Conservation (phyloP, 2,113 vertebrate genomes). For the Oreotragus oreotragus region DNA sequence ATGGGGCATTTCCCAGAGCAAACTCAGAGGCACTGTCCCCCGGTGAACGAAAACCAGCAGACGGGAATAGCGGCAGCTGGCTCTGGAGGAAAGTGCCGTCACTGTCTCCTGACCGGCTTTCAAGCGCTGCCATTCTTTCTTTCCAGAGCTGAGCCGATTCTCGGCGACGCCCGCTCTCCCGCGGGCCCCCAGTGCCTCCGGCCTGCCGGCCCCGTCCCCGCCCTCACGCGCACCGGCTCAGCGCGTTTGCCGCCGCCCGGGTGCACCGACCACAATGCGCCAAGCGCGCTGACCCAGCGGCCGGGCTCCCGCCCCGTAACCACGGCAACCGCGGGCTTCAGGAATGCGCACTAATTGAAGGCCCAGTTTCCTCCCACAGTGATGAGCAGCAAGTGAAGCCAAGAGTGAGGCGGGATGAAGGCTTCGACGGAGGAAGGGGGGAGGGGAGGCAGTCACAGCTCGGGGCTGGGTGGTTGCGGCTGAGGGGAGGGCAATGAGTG, state of each 20-base stretch:
- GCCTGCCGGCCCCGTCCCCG: not conserved
- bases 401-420: slow-evolving; percentile 43
- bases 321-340: slow-evolving; percentile 64
- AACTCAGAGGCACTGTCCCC: not conserved
- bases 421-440: not conserved
- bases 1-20: not conserved
- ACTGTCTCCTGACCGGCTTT: not conserved
- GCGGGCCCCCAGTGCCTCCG: not conserved
- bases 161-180: slow-evolving; percentile 31
- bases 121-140: not conserved
- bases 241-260: not conserved
- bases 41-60: not conserved
- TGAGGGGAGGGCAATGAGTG: not conserved
- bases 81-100: not conserved
- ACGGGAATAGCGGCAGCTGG: not conserved
- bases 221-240: not conserved
- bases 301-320: slow-evolving; percentile 53
- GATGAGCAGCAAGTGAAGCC: slow-evolving; percentile 76
- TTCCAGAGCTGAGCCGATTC: slow-evolving; percentile 3
- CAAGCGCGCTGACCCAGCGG: slow-evolving; percentile 39
- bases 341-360: slow-evolving; percentile 60
- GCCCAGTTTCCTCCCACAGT: slow-evolving; percentile 41
- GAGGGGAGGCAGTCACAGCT: accelerated
- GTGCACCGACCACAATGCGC: slow-evolving; percentile 26
- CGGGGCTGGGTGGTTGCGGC: too few species aligned